Evolutionary conservation across 2,113 vertebrate genomes (phyloP).

Genomic region (Sialia sialis): DNA sequence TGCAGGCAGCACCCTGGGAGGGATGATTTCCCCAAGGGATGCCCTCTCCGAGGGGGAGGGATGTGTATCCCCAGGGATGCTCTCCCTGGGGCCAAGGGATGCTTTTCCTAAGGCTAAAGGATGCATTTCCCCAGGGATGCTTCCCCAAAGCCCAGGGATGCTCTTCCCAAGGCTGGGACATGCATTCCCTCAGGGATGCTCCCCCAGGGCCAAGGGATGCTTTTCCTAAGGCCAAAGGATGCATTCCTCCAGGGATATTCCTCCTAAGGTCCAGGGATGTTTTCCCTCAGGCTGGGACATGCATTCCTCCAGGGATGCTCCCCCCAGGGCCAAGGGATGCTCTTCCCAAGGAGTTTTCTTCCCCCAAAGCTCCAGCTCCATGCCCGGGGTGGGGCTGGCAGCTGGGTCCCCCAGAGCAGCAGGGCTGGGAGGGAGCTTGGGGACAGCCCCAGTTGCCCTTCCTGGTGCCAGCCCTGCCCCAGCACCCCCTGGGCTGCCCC

Average conservation of each 20-base stretch:
- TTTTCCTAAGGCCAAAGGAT: accelerated
- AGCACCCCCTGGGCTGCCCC: neutral
- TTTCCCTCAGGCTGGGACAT: neutral
- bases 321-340: neutral
- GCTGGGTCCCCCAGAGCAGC: neutral
- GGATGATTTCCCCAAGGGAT: neutral
- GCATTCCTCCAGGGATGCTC: neutral
- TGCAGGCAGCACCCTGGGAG: neutral
- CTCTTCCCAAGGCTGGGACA: neutral
- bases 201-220: neutral
- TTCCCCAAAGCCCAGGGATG: neutral
- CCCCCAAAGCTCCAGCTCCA: neutral
- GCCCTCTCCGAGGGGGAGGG: neutral
- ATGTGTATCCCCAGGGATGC: neutral
- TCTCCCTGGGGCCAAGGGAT: neutral
- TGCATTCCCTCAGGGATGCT: neutral
- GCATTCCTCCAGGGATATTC: neutral
- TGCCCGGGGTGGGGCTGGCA: neutral
- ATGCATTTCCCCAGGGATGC: neutral
- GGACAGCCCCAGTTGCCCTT: neutral
- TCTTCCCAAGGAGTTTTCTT: neutral
- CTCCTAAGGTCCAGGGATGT: neutral
- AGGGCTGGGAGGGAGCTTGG: neutral
- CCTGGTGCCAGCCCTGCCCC: slow-evolving; percentile 53
- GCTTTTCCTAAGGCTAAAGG: neutral